These are phyloP conservation scores for Gallinago paraguaiae DNA, from an alignment of 2,113 vertebrate species.

Conservation along the genomic window DNA sequence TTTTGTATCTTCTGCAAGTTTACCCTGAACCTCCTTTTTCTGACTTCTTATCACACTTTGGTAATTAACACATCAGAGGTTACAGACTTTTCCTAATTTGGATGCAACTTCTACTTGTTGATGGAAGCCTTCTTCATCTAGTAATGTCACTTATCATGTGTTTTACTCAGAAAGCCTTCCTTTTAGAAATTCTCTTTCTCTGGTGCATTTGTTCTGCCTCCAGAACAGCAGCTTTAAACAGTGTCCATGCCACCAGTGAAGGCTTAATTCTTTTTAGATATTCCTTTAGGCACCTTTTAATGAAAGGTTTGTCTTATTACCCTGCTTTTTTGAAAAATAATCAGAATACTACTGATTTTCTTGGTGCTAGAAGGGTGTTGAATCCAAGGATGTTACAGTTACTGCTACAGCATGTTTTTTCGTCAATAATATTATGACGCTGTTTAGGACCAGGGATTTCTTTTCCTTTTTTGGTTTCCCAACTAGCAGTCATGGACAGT, in stretches of 20 bases:
- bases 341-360: background rate
- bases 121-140: background rate
- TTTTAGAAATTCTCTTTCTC: background rate
- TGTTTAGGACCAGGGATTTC: background rate
- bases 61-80: background rate
- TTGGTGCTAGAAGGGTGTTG: background rate
- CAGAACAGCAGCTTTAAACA: background rate
- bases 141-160: background rate
- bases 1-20: background rate
- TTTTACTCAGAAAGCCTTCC: background rate
- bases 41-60: background rate
- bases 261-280: background rate
- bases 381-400: background rate
- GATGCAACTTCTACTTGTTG: background rate
- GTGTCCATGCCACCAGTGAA: background rate
- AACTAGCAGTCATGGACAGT: rapidly evolving
- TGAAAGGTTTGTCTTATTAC: background rate
- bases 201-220: background rate
- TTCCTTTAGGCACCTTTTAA: background rate
- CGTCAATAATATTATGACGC: background rate
- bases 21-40: background rate
- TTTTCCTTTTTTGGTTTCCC: background rate
- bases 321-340: background rate
- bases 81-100: background rate
- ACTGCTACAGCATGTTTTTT: background rate